These are phyloP conservation scores for Apodemia zela DNA, from an alignment of 2,888 invertebrate genomes.

Conservation along the genomic window DNA sequence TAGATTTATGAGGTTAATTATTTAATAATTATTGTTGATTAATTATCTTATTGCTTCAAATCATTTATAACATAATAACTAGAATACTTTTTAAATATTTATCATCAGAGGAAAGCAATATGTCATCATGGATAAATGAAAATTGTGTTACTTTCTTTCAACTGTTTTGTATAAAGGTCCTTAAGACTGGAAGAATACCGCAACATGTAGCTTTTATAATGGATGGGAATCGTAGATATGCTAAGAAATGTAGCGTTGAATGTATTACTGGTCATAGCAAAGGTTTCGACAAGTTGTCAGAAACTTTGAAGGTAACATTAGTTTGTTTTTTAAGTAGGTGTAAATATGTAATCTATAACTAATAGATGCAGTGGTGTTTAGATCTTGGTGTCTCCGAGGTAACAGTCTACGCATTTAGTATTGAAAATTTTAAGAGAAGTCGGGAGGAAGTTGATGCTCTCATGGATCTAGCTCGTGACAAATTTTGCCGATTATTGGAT, in stretches of 20 bases:
- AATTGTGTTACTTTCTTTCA: conserved; percentile 22
- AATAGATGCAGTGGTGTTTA: conserved; percentile 87
- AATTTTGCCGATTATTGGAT: conserved; percentile 88
- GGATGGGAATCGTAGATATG: conserved; percentile 98
- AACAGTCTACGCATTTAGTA: conserved; percentile 99
- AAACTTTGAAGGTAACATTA: conserved; percentile 84
- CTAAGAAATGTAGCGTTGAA: conserved; percentile 87
- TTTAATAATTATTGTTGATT: too few species aligned
- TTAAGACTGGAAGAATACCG: conserved; percentile 86
- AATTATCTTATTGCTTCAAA: not conserved
- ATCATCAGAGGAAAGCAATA: not conserved
- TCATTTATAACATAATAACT: not conserved
- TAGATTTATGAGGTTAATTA: too few species aligned
- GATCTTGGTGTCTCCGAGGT: conserved; percentile 96
- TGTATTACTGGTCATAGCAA: conserved; percentile 90
- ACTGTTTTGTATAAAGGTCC: conserved; percentile 71
- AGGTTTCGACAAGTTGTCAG: conserved; percentile 90
- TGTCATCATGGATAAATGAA: conserved; percentile 21
- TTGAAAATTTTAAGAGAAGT: conserved; percentile 97
- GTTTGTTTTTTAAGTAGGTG: conserved; percentile 17
- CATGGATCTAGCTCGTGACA: conserved; percentile 92
- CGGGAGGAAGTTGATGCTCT: conserved; percentile 93
- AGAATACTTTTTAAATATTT: too few species aligned
- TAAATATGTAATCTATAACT: not conserved
- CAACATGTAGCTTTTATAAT: conserved; percentile 98